Evolutionary conservation across 2,797 vertebrate species (phyloP).

Genomic region (Rhinella marina): DNA sequence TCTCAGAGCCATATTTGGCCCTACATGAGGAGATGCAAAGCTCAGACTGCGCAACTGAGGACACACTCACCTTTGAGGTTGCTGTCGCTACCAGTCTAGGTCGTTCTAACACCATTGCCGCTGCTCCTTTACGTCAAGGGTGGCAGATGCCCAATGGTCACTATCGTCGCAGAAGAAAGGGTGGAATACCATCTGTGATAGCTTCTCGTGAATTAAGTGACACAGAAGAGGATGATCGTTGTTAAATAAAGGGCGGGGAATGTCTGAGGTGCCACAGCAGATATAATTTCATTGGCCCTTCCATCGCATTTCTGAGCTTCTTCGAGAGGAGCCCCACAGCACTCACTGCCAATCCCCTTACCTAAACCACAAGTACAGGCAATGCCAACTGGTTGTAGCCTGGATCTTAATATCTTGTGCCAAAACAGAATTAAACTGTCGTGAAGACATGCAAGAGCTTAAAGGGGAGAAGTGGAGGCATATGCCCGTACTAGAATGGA

Average conservation of each 20-base stretch:
- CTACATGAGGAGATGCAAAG: conserved; percentile 84
- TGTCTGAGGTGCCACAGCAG: conserved; percentile 31
- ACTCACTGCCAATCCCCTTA: conserved; percentile 58
- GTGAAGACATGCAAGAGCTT: conserved; percentile 33
- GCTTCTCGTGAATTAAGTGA: conserved; percentile 88
- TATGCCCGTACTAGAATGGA: not conserved
- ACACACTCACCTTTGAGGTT: conserved; percentile 95
- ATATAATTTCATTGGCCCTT: conserved; percentile 36
- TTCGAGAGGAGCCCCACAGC: conserved; percentile 55
- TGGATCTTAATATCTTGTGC: conserved; percentile 54
- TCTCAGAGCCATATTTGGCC: conserved; percentile 94
- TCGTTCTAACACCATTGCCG: conserved; percentile 90
- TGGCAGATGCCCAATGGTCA: conserved; percentile 99
- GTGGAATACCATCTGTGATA: conserved; percentile 77
- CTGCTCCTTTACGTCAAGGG: conserved; percentile 89
- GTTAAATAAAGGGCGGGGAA: conserved; percentile 77
- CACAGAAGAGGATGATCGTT: conserved; percentile 95
- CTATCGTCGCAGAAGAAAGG: conserved; percentile 85
- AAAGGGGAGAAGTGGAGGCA: not conserved
- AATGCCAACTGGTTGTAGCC: conserved; percentile 14
- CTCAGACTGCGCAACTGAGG: conserved; percentile 82
- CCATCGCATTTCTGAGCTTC: conserved; percentile 42
- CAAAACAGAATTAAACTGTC: conserved; percentile 42
- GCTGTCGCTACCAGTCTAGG: conserved; percentile 91
- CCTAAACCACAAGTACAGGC: conserved; percentile 41